Base-by-base conservation (phyloP, 1,140 invertebrate species). In the Drosophila nebulosa region DNA sequence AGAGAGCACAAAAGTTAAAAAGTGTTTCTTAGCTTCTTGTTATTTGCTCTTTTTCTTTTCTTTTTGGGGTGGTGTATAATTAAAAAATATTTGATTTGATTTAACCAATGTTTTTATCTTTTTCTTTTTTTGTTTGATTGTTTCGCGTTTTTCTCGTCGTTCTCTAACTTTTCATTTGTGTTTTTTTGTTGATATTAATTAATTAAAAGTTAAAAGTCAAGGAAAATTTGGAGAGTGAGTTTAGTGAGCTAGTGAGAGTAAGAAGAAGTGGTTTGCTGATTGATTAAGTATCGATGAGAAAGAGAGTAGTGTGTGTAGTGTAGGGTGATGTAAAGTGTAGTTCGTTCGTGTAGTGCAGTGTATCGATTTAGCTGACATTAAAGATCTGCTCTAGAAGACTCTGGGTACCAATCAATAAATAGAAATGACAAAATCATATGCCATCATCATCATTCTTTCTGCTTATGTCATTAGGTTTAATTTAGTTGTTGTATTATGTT, bases 1-100 rank as follows among this genome's bases (percentile, higher is more conserved):
- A 83, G 79, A 88, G 79, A 89, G 83, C 83, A 89, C 79, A 83
- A 88, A 88, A 69, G 72, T 79, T 83, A 69, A 65, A 86, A 85
- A 78, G 81, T 86, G 59, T 76, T 78, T 86, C 65, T 57, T 55
- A 64, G 69, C 64, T 68, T 89, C n/a, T n/a, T n/a, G n/a, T n/a
- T n/a, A n/a, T n/a, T n/a, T n/a, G n/a, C n/a, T n/a, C n/a, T 18
- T 46, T 16, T 42, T 18, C 9, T 39, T 39, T 42, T 46, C 9
- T 46, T 21, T 46, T 46, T 46, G 14, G 14, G 5, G 39, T 16
- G 79, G 83, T 88, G 79, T 88, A 88, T 71, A 84, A 72, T 78
- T 89, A 79, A 89, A 83, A 81, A 78, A 74, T 60, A 67, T 79
- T 76, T 59, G 60, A 67, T 79, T 76, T 59, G 60, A 57, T 83